Conservation (phyloP, 1,140 invertebrate genomes). For the Laupala kohalensis region DNA sequence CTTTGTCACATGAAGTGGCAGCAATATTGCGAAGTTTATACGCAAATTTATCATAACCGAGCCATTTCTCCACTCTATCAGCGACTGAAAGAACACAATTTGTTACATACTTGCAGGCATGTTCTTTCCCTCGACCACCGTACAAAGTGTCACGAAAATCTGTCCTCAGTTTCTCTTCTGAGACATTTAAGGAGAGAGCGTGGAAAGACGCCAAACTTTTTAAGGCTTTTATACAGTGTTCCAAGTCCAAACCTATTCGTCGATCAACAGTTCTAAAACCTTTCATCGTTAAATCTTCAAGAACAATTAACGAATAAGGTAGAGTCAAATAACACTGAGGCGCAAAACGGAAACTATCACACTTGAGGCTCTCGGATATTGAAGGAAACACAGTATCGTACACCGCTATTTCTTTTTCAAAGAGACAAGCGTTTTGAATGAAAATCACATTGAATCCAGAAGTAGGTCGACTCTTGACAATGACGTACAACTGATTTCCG, state of each 20-base stretch:
- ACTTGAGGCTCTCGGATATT: slow-evolving; percentile 27
- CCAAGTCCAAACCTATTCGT: slow-evolving; percentile 14
- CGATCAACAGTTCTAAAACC: slow-evolving; percentile 17
- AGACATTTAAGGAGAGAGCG: slow-evolving; percentile 11
- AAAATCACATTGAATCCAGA: slow-evolving; percentile 20
- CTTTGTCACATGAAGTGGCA: not conserved
- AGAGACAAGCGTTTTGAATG: slow-evolving; percentile 20
- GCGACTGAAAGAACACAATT: not conserved
- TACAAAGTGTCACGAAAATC: not conserved
- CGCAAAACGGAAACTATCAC: slow-evolving; percentile 19
- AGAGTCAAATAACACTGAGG: not conserved
- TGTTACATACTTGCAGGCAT: not conserved
- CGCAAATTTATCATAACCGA: not conserved
- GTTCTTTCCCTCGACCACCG: not conserved
- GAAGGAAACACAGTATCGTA: slow-evolving; percentile 2
- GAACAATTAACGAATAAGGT: not conserved
- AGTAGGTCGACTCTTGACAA: slow-evolving; percentile 19
- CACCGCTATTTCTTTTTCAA: slow-evolving; percentile 28
- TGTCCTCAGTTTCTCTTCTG: not conserved
- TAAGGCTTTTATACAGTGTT: slow-evolving; percentile 12
- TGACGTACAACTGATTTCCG: slow-evolving; percentile 16
- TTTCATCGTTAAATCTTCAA: slow-evolving; percentile 12
- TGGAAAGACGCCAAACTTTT: slow-evolving; percentile 14
- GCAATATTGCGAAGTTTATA: slow-evolving; percentile 2
- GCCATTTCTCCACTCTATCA: not conserved